phyloP scores from a whole-genome alignment of 2,113 vertebrate species.

The Elgaria multicarinata region DNA sequence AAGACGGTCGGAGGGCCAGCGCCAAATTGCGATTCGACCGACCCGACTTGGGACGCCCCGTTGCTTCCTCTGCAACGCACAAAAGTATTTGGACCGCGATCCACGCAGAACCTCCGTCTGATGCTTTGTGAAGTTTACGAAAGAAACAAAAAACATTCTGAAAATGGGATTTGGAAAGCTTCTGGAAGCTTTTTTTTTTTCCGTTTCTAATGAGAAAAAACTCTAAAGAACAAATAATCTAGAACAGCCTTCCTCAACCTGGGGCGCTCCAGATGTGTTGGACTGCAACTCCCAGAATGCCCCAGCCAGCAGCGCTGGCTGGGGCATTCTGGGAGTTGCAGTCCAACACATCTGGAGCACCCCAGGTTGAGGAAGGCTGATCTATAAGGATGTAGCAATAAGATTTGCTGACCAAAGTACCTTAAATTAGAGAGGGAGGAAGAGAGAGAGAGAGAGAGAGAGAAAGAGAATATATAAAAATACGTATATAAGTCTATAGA shows the following conservation, averaged over 20 bases:
- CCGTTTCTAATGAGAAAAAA: not conserved
- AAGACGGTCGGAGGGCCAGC: not conserved
- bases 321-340: too few species aligned
- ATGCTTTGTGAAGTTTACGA: constrained; percentile 48
- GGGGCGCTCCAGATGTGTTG: too few species aligned
- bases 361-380: too few species aligned
- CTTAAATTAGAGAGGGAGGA: constrained; percentile 25
- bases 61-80: constrained; percentile 16
- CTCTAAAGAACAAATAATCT: constrained; percentile 26
- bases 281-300: too few species aligned
- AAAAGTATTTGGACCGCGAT: not conserved
- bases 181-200: constrained; percentile 18
- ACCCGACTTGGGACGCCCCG: not conserved
- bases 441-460: constrained; percentile 22
- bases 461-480: constrained; percentile 32
- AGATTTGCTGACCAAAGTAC: constrained; percentile 53
- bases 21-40: not conserved
- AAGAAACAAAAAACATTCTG: constrained; percentile 8
- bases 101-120: not conserved
- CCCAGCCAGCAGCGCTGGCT: too few species aligned
- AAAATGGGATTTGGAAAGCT: not conserved
- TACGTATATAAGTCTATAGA: constrained; percentile 64
- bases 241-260: too few species aligned
- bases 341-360: too few species aligned
- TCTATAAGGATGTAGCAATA: constrained; percentile 55